Evolutionary conservation across 2,113 vertebrate genomes (phyloP).

Genomic region (Chionomys nivalis): DNA sequence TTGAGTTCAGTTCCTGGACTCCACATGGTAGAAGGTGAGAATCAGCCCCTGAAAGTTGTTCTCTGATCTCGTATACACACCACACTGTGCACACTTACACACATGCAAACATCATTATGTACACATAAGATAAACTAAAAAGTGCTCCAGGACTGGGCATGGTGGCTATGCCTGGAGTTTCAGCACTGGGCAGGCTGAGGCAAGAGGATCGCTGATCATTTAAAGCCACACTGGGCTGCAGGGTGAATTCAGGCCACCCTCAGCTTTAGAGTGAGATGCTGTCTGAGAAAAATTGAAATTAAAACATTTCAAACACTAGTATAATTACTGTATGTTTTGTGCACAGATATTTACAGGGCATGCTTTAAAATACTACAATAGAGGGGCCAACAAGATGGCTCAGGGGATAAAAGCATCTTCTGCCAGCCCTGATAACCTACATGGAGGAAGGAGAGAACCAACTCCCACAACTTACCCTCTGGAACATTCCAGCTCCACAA

Average conservation of each 20-base stretch:
- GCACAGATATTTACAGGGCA: background rate
- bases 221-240: background rate
- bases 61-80: background rate
- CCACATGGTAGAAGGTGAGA: background rate
- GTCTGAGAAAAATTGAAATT: background rate
- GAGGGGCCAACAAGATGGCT: background rate
- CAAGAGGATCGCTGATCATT: background rate
- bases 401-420: too few species aligned
- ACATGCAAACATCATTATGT: background rate
- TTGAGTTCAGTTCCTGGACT: too few species aligned
- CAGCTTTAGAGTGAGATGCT: background rate
- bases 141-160: too few species aligned
- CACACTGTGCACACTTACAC: background rate
- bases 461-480: background rate
- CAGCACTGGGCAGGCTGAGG: background rate
- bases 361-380: background rate
- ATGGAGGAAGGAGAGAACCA: background rate
- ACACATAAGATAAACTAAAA: background rate
- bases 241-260: background rate
- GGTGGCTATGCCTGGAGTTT: background rate
- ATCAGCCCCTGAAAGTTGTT: background rate
- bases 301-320: background rate
- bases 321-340: background rate
- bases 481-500: background rate
- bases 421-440: background rate